A percentile compares a stretch with the other conserved stretches of the same genome.
Conservation (phyloP, 1,140 invertebrate species). For the Drosophila truncata region DNA sequence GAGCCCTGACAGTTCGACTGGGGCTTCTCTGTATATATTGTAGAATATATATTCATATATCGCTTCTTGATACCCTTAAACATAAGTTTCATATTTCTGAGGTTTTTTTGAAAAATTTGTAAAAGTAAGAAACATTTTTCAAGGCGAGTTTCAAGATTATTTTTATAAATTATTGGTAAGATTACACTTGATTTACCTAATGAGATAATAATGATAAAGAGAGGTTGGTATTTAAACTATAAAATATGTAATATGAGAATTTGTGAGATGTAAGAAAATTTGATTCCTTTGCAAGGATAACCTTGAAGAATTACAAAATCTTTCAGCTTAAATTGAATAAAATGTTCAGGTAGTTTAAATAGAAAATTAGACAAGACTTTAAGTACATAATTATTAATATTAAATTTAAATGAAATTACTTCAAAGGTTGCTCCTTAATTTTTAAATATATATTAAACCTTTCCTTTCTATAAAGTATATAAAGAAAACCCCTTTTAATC, state of each 20-base stretch:
- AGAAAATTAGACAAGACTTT: not conserved
- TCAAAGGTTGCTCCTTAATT: not conserved
- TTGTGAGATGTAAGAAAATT: not conserved
- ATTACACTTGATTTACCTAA: not conserved
- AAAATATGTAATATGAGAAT: not conserved
- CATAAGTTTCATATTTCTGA: not conserved
- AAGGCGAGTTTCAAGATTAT: not conserved
- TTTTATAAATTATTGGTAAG: not conserved
- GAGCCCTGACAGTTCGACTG: constrained; percentile 25
- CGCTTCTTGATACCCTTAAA: not conserved
- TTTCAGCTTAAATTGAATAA: not conserved
- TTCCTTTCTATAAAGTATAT: not conserved
- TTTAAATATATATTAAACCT: not conserved
- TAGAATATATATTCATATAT: not conserved
- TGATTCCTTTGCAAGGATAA: no score
- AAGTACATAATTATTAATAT: no score
- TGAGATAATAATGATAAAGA: not conserved
- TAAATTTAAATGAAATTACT: no score
- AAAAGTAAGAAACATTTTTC: not conserved
- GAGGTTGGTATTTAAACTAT: not conserved
- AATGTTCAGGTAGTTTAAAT: not conserved
- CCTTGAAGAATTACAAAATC: not conserved
- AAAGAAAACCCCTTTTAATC: not conserved
- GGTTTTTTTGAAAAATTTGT: not conserved
- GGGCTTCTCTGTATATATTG: not conserved